Evolutionary conservation across 2,113 vertebrate genomes (phyloP).

Genomic region (Grantiella picta): DNA sequence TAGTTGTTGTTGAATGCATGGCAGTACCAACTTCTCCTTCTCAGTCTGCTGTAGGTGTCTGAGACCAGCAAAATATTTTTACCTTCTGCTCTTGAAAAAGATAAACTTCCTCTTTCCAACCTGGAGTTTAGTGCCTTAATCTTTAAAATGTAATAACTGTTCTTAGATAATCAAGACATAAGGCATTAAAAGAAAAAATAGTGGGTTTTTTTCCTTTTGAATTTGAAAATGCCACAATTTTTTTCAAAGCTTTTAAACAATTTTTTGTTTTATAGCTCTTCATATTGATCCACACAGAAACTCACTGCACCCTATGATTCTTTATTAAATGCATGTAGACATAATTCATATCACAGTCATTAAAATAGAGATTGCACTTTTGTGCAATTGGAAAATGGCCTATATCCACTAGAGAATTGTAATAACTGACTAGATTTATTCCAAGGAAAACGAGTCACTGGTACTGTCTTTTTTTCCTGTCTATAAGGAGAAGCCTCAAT

Average conservation of each 20-base stretch:
- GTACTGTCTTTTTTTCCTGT: background rate
- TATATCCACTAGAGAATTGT: background rate
- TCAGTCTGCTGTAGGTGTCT: background rate
- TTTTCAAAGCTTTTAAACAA: rapidly evolving
- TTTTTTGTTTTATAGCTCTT: background rate
- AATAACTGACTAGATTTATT: background rate
- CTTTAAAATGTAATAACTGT: background rate
- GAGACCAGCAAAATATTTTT: background rate
- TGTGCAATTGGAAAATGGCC: background rate
- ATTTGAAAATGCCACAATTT: background rate
- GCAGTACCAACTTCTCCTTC: background rate
- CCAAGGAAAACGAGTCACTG: background rate
- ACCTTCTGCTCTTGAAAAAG: background rate
- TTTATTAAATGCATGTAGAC: background rate
- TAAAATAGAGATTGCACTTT: background rate
- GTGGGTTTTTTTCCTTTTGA: background rate
- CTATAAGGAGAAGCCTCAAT: background rate
- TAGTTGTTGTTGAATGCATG: background rate
- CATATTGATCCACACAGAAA: background rate
- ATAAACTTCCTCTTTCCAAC: background rate
- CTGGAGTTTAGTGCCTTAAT: background rate
- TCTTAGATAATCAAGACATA: background rate
- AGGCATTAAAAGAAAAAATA: rapidly evolving
- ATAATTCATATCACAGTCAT: background rate
- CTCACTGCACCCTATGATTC: background rate